phyloP scores from a whole-genome alignment of 2,113 vertebrate species.

The Dicrurus megarhynchus region DNA sequence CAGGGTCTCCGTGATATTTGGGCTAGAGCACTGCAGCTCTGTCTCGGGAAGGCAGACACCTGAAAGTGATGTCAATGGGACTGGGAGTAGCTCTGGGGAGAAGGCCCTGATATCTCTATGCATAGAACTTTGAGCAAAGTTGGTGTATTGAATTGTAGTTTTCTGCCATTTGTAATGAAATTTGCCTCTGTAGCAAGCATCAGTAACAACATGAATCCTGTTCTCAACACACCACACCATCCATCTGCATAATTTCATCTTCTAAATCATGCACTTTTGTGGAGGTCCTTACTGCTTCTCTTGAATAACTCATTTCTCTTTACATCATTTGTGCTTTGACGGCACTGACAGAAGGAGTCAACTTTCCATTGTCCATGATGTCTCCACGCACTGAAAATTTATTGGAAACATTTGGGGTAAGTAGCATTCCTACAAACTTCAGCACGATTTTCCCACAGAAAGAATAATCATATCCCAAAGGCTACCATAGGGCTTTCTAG shows the following conservation, averaged over 20 bases:
- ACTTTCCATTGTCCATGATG: not conserved
- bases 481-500: not conserved
- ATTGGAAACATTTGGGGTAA: not conserved
- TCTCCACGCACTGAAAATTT: not conserved
- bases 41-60: not conserved
- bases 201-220: fast-evolving
- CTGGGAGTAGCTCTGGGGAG: not conserved
- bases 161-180: not conserved
- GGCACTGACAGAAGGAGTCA: not conserved
- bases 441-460: not conserved
- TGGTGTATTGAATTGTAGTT: not conserved
- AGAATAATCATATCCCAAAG: not conserved
- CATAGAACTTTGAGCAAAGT: not conserved
- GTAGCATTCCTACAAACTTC: not conserved
- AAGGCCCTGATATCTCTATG: not conserved
- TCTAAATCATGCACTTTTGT: not conserved
- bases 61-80: fast-evolving
- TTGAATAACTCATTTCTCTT: not conserved
- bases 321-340: not conserved
- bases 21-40: not conserved
- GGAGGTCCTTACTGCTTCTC: not conserved
- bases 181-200: not conserved
- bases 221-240: not conserved
- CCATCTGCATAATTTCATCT: not conserved
- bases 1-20: fast-evolving